Evolutionary conservation across 2,113 vertebrate genomes (phyloP).

Genomic region (Geococcyx californianus): DNA sequence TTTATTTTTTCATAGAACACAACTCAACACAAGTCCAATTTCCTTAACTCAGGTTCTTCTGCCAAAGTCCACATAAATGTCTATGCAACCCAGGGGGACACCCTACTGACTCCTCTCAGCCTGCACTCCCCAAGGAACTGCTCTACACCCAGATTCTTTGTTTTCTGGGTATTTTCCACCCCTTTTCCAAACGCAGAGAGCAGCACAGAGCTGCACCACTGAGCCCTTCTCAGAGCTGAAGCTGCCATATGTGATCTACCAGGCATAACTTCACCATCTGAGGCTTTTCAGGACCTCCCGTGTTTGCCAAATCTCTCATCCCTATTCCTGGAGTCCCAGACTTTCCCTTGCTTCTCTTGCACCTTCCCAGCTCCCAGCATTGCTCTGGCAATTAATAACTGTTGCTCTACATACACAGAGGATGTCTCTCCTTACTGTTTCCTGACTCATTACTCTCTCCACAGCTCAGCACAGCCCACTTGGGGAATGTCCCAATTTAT

Average conservation of each 20-base stretch:
- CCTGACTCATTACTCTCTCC: neutral
- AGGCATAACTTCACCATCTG: neutral
- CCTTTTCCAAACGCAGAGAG: neutral
- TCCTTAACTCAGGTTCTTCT: neutral
- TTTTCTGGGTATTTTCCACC: neutral
- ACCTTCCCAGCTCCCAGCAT: neutral
- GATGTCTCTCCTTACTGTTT: neutral
- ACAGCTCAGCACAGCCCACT: neutral
- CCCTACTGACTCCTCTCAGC: rapidly evolving
- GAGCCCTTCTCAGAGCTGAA: neutral
- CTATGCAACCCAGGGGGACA: neutral
- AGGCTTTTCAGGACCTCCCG: neutral
- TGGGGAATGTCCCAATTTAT: neutral
- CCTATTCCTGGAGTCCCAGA: neutral
- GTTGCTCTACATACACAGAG: neutral
- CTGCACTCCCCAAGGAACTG: neutral
- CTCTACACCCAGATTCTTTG: neutral
- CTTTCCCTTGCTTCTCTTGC: neutral
- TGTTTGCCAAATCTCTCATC: neutral
- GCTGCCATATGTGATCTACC: neutral
- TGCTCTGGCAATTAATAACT: neutral
- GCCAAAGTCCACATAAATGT: neutral
- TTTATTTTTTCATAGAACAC: neutral
- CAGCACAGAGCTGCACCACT: neutral
- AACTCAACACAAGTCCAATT: neutral